Percentiles rank a stretch among this genome's conserved stretches.
phyloP scores from a whole-genome alignment of 2,113 vertebrate genomes.

The Ancistrus triradiatus region DNA sequence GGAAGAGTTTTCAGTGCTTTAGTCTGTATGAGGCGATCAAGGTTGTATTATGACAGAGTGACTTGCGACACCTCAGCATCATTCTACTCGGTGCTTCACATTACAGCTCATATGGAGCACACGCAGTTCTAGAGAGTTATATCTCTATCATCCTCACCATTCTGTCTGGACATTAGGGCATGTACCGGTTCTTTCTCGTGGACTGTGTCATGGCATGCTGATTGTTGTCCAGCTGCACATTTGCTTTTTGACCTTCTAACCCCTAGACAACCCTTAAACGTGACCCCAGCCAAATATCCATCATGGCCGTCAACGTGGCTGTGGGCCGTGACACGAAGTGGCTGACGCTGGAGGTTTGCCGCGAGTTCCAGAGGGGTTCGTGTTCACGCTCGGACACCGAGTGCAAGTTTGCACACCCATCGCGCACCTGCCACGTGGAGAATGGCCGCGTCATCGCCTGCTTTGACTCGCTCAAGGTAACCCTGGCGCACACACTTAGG shows the following conservation, averaged over 20 bases:
- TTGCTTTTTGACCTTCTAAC: conserved; percentile 20
- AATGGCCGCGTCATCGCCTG: conserved; percentile 97
- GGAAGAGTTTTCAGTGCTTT: conserved; percentile 26
- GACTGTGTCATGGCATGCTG: conserved; percentile 17
- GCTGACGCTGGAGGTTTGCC: conserved; percentile 98
- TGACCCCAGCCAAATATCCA: conserved; percentile 37
- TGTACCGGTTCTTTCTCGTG: conserved; percentile 10
- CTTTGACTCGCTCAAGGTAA: conserved; percentile 99
- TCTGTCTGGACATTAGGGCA: conserved; percentile 22
- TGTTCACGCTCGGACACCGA: conserved; percentile 91
- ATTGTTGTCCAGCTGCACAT: conserved; percentile 2
- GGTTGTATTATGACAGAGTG: conserved; percentile 41
- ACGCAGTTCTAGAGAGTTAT: neutral
- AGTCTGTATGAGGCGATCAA: conserved; percentile 24
- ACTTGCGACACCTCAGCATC: conserved; percentile 46
- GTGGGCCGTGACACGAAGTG: conserved; percentile 97
- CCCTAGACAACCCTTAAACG: conserved; percentile 22
- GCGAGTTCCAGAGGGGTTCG: conserved; percentile 96
- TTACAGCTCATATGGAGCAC: conserved; percentile 6
- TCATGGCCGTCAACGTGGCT: conserved; percentile 85
- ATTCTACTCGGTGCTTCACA: conserved; percentile 43
- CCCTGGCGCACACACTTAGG: conserved; percentile 18
- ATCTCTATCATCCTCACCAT: neutral
- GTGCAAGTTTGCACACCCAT: conserved; percentile 97
- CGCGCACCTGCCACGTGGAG: conserved; percentile 95